A percentile compares a stretch with the other conserved stretches of the same genome.
These are phyloP conservation scores for Neoaliturus tenellus DNA, from an alignment of 2,888 invertebrate genomes.

Conservation along the genomic window DNA sequence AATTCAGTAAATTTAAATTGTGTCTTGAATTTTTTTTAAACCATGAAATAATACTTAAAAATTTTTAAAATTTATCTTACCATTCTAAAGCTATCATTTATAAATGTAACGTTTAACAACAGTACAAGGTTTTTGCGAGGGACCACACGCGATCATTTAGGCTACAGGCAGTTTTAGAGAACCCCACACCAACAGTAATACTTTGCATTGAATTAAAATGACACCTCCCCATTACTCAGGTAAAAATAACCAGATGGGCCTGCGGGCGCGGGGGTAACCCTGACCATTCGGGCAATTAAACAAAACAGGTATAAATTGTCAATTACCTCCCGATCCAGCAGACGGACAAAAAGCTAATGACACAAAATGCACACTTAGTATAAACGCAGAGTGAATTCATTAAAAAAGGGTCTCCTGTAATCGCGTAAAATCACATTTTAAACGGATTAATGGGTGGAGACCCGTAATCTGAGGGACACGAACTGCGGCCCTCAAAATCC, in stretches of 20 bases:
- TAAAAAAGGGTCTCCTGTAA: conserved; percentile 45
- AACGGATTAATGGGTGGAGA: conserved; percentile 51
- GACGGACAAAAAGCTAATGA: conserved; percentile 39
- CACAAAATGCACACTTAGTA: conserved; percentile 49
- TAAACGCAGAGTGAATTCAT: conserved; percentile 46
- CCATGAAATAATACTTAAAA: no score
- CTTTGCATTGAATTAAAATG: not conserved
- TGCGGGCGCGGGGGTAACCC: not conserved
- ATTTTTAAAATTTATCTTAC: no score
- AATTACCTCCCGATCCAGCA: conserved; percentile 8
- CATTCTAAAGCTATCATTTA: no score
- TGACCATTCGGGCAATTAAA: not conserved
- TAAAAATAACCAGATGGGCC: not conserved
- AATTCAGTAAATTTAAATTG: no score
- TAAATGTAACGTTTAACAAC: no score
- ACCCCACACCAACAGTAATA: no score
- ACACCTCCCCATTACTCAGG: not conserved
- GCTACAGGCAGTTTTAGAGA: no score
- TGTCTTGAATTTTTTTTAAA: no score
- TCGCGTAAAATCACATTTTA: conserved; percentile 52
- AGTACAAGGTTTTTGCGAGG: no score
- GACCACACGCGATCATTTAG: no score
- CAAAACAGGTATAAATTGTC: conserved; percentile 38
- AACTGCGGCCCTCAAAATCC: conserved; percentile 13
- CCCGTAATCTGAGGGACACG: conserved; percentile 34